phyloP scores from a whole-genome alignment of 2,888 invertebrate species.

The Mactromeris polynyma region DNA sequence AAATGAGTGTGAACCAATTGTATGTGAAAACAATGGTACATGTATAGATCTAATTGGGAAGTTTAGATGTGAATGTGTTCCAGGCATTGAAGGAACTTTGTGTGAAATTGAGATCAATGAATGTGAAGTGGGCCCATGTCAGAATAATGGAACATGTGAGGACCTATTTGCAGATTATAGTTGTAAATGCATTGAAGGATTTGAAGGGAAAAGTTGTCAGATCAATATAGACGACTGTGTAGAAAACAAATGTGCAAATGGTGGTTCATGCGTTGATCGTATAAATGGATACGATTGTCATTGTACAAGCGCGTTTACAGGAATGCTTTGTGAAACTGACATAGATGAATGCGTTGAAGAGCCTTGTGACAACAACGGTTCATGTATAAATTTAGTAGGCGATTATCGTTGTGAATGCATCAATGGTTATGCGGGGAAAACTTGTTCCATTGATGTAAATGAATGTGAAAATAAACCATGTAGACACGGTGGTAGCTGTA shows the following conservation, averaged over 20 bases:
- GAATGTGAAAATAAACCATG: constrained; percentile 44
- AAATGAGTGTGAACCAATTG: constrained; percentile 27
- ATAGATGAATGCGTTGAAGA: constrained; percentile 33
- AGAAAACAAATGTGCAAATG: constrained; percentile 42
- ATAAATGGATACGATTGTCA: constrained; percentile 27
- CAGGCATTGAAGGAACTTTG: neutral
- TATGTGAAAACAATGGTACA: constrained; percentile 19
- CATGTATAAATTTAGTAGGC: constrained; percentile 32
- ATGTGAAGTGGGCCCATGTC: constrained; percentile 28
- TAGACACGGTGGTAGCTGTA: constrained; percentile 27
- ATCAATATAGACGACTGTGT: constrained; percentile 56
- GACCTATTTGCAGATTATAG: constrained; percentile 25
- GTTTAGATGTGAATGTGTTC: constrained; percentile 8
- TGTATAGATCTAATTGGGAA: neutral
- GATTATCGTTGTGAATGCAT: constrained; percentile 40
- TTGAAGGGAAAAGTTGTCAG: constrained; percentile 33
- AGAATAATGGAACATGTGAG: constrained; percentile 45
- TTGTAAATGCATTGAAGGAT: constrained; percentile 42
- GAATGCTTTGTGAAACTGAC: constrained; percentile 29
- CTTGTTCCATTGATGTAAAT: constrained; percentile 35
- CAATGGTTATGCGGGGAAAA: constrained; percentile 41
- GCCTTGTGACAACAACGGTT: constrained; percentile 27
- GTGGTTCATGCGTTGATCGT: constrained; percentile 35
- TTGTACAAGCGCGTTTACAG: constrained; percentile 31
- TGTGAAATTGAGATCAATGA: constrained; percentile 44